Percentiles rank a stretch among this genome's conserved stretches.
phyloP scores from a whole-genome alignment of 2,888 invertebrate species.

The Calliphora vomitoria region DNA sequence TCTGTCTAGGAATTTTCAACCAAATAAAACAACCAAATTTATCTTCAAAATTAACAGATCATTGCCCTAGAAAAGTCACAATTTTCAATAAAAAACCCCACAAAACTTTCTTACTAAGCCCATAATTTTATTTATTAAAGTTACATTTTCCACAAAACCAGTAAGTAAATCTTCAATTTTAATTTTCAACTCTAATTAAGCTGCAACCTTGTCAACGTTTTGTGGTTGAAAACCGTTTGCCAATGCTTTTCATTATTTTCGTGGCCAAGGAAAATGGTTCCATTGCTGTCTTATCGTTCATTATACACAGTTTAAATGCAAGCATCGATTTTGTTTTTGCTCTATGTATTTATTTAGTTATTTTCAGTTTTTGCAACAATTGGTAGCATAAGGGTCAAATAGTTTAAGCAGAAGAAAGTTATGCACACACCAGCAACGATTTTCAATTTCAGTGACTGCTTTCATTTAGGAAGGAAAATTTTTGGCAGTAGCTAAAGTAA shows the following conservation, averaged over 20 bases:
- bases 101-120: neutral
- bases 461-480: neutral
- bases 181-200: conserved; percentile 48
- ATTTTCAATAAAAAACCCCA: neutral
- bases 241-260: conserved; percentile 23
- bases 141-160: neutral
- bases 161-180: neutral
- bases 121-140: neutral
- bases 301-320: conserved; percentile 49
- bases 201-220: conserved; percentile 48
- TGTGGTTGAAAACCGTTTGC: neutral
- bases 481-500: conserved; percentile 23
- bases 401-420: conserved; percentile 74
- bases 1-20: no score
- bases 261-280: neutral
- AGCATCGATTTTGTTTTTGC: conserved; percentile 25
- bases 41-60: no score
- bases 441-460: conserved; percentile 54
- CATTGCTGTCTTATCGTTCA: conserved; percentile 28
- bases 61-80: no score
- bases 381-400: conserved; percentile 72
- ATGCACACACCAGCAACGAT: conserved; percentile 58
- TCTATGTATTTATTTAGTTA: conserved; percentile 19
- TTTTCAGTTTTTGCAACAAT: conserved; percentile 41
- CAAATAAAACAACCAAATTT: no score